These are phyloP conservation scores for Eulacestoma nigropectus DNA, from an alignment of 2,113 vertebrate genomes.

Conservation along the genomic window DNA sequence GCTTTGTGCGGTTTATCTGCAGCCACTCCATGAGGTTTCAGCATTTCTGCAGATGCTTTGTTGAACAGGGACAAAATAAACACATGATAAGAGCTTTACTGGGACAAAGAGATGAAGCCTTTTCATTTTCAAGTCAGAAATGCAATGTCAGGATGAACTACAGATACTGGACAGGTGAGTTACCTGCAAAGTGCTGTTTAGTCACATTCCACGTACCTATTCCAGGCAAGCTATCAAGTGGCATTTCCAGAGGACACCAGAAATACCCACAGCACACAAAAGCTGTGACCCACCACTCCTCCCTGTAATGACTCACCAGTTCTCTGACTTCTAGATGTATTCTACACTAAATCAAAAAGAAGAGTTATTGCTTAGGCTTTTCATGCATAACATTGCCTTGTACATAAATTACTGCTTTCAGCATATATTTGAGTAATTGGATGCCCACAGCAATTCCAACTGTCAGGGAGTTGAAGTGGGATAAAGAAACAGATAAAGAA, in stretches of 20 bases:
- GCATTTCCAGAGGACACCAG: background rate
- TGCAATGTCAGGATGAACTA: background rate
- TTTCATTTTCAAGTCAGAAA: background rate
- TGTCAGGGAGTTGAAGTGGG: background rate
- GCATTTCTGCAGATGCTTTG: background rate
- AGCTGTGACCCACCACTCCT: background rate
- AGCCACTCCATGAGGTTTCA: background rate
- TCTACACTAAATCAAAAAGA: background rate
- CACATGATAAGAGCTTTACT: background rate
- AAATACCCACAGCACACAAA: background rate
- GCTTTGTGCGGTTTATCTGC: background rate
- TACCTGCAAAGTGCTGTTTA: background rate
- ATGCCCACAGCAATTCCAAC: background rate
- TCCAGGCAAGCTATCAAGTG: background rate
- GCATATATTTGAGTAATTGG: background rate
- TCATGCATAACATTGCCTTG: background rate
- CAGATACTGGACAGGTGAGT: background rate
- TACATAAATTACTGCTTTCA: background rate
- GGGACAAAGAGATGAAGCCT: background rate
- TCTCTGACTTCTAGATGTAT: background rate
- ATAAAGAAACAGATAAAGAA: background rate
- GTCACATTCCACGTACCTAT: fast-evolving
- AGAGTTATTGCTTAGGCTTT: background rate
- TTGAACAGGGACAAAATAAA: background rate
- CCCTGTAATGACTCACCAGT: background rate